These are phyloP conservation scores for Capricornis sumatraensis DNA, from an alignment of 2,113 vertebrate genomes.

Conservation along the genomic window DNA sequence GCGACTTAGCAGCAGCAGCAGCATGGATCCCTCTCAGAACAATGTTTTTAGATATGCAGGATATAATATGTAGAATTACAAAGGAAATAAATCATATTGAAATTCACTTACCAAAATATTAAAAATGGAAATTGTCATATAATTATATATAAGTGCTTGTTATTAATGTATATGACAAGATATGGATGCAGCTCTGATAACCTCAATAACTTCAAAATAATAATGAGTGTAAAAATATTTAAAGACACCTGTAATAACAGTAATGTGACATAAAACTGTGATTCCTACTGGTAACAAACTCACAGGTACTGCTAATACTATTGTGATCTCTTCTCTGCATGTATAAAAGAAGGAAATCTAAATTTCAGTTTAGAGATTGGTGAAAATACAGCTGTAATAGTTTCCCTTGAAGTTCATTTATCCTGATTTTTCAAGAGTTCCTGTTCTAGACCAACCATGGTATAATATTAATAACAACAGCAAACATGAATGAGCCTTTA, in stretches of 20 bases:
- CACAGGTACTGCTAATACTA: not conserved
- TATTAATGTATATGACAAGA: constrained; percentile 19
- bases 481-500: not conserved
- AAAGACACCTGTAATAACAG: not conserved
- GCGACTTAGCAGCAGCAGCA: not conserved
- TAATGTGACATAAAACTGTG: constrained; percentile 17
- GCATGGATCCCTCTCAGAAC: not conserved
- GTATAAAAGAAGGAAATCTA: not conserved
- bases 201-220: not conserved
- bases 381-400: constrained; percentile 21
- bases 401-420: constrained; percentile 17
- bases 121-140: not conserved
- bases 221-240: not conserved
- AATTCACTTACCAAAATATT: not conserved
- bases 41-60: not conserved
- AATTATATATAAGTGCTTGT: not conserved
- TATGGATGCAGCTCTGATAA: not conserved
- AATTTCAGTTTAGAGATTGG: not conserved
- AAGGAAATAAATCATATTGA: not conserved
- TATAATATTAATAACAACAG: constrained; percentile 2
- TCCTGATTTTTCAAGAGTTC: not conserved
- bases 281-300: not conserved
- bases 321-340: not conserved
- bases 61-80: not conserved
- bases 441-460: not conserved